Percentiles rank a stretch among this genome's conserved stretches.
These are phyloP conservation scores for Elaphurus davidianus DNA, from an alignment of 2,113 vertebrate genomes.

Conservation along the genomic window DNA sequence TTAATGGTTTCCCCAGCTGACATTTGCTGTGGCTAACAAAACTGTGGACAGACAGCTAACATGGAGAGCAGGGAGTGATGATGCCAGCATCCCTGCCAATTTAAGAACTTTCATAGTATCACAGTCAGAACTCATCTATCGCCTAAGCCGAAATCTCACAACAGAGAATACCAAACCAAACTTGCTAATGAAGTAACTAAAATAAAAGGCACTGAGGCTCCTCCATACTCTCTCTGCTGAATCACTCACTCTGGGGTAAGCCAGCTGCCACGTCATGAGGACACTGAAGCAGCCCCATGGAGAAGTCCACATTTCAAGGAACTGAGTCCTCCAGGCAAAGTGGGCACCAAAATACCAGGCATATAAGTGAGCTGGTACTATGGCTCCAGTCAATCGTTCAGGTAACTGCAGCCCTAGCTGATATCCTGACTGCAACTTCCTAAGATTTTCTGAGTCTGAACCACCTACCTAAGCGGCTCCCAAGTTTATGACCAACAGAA, in stretches of 20 bases:
- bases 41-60: background rate
- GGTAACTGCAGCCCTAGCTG: background rate
- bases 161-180: background rate
- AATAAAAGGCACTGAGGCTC: background rate
- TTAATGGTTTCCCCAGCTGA: background rate
- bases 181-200: background rate
- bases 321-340: background rate
- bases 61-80: background rate
- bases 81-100: background rate
- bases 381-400: background rate
- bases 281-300: background rate
- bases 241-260: background rate
- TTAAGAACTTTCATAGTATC: background rate
- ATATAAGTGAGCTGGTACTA: background rate
- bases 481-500: background rate
- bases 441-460: background rate
- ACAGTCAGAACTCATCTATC: background rate
- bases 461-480: background rate
- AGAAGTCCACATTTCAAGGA: background rate
- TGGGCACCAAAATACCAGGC: background rate
- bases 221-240: background rate
- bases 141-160: background rate
- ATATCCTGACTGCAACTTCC: background rate
- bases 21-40: background rate
- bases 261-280: background rate